A percentile compares a stretch with the other conserved stretches of the same genome.
Conservation (phyloP, 2,888 invertebrate species). For the Ichneumon xanthorius region DNA sequence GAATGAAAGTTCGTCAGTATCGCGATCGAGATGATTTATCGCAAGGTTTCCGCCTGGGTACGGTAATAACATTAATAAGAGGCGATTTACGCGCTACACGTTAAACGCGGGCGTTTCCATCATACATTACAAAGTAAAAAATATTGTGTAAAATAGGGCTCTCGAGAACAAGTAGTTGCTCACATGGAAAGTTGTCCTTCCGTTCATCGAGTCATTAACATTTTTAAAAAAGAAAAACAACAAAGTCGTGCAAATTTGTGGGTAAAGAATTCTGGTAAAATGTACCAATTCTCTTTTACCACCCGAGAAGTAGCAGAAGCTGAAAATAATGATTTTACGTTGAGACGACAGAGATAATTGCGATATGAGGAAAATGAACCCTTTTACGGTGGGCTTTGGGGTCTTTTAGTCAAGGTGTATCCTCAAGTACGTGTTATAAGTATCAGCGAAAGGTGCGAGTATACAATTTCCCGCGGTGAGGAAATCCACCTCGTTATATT, state of each 20-base stretch:
- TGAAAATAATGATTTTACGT: neutral
- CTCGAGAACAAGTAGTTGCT: too few relatives aligned
- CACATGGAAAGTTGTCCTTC: too few relatives aligned
- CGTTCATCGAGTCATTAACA: too few relatives aligned
- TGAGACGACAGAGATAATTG: neutral
- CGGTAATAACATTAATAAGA: neutral
- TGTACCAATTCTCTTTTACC: neutral
- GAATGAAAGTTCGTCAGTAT: conserved; percentile 45
- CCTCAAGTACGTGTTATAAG: neutral
- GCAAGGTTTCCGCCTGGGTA: neutral
- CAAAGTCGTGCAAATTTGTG: too few relatives aligned
- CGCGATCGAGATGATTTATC: conserved; percentile 15
- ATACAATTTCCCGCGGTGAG: conserved; percentile 4
- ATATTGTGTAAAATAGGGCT: neutral
- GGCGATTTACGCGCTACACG: neutral
- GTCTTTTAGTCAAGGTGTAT: neutral
- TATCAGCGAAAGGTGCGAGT: conserved; percentile 23
- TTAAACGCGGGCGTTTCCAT: neutral
- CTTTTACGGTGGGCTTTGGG: neutral
- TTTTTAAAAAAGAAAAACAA: too few relatives aligned
- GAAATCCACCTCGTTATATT: conserved; percentile 36
- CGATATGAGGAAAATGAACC: neutral
- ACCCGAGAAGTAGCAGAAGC: neutral
- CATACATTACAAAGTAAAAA: neutral
- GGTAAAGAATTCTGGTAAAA: too few relatives aligned